Evolutionary conservation across 2,888 invertebrate genomes (phyloP).

Genomic region (Pedicia rivosa): DNA sequence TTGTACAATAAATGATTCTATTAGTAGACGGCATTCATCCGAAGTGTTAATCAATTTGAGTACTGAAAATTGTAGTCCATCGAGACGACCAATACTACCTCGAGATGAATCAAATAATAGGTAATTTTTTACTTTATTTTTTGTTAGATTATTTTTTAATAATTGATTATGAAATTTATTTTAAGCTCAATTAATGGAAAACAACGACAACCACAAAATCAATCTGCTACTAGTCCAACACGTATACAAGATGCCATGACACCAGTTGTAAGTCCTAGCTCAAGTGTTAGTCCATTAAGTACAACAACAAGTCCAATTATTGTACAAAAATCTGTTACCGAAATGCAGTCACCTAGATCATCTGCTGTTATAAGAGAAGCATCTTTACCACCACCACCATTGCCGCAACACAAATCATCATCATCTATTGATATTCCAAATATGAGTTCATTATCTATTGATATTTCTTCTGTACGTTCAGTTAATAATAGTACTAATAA

Average conservation of each 20-base stretch:
- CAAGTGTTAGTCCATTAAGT: constrained; percentile 4
- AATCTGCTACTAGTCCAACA: constrained; percentile 10
- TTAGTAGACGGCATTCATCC: constrained; percentile 25
- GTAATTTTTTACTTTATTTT: too few relatives aligned
- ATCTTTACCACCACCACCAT: neutral
- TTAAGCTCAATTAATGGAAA: too few relatives aligned
- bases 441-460: constrained; percentile 2
- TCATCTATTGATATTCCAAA: neutral
- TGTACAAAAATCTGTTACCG: constrained; percentile 8
- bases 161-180: too few relatives aligned
- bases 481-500: constrained; percentile 1
- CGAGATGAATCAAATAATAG: neutral
- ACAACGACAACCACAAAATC: constrained; percentile 8
- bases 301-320: constrained; percentile 6
- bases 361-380: constrained; percentile 7
- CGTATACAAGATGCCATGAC: too few relatives aligned
- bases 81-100: constrained; percentile 14
- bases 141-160: too few relatives aligned
- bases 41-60: constrained; percentile 23
- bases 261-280: too few relatives aligned
- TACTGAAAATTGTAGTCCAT: constrained; percentile 16
- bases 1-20: constrained; percentile 2
- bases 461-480: too few relatives aligned
- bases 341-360: constrained; percentile 10
- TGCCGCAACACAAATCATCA: constrained; percentile 3